These are phyloP conservation scores for Eumacrocentrus americanus DNA, from an alignment of 2,888 invertebrate species.

Conservation along the genomic window DNA sequence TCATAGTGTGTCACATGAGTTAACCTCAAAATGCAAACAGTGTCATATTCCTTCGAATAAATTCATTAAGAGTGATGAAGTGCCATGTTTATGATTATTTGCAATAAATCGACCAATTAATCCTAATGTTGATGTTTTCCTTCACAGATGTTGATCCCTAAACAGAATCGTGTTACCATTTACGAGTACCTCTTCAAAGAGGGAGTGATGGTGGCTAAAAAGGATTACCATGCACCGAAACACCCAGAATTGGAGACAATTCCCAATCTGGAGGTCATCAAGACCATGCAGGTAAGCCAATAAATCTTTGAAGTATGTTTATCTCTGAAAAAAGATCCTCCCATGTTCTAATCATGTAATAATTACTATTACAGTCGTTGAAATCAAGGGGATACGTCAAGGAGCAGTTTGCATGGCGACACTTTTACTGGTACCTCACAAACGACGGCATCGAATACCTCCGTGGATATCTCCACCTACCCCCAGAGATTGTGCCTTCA, in stretches of 20 bases:
- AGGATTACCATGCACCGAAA: slow-evolving; percentile 97
- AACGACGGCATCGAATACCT: slow-evolving; percentile 98
- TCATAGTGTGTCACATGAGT: slow-evolving; percentile 17
- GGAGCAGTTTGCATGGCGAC: slow-evolving; percentile 99
- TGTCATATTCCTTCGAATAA: not conserved
- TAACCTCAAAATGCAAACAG: slow-evolving; percentile 12
- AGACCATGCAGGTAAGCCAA: slow-evolving; percentile 81
- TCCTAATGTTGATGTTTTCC: too few relatives aligned
- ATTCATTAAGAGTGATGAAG: too few relatives aligned
- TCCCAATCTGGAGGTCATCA: slow-evolving; percentile 98
- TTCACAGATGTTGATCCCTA: slow-evolving; percentile 97
- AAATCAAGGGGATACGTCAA: slow-evolving; percentile 97
- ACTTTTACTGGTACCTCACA: slow-evolving; percentile 99
- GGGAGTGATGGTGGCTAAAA: slow-evolving; percentile 99
- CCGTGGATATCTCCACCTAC: slow-evolving; percentile 92
- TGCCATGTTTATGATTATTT: too few relatives aligned
- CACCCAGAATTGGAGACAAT: slow-evolving; percentile 95
- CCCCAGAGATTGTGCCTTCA: slow-evolving; percentile 98
- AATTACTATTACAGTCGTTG: slow-evolving; percentile 79
- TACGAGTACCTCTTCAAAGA: slow-evolving; percentile 99
- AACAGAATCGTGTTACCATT: slow-evolving; percentile 94
- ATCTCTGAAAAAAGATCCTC: too few relatives aligned
- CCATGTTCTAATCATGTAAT: too few relatives aligned
- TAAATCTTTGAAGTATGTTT: too few relatives aligned
- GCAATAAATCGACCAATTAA: too few relatives aligned